phyloP scores from a whole-genome alignment of 2,888 invertebrate species.

The Lithophane ornitopus region DNA sequence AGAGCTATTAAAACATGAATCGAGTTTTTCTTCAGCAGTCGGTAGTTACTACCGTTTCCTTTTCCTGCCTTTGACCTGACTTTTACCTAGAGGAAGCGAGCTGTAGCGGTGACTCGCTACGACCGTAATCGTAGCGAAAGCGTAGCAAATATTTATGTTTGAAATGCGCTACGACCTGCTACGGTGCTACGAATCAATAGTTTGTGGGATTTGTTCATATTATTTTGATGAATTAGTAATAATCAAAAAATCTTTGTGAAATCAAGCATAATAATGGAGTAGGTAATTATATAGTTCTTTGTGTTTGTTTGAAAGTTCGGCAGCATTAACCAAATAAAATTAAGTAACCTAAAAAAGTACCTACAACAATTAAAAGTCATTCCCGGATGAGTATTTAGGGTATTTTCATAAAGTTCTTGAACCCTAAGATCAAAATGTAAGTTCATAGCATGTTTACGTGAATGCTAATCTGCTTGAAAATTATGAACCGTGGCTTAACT shows the following conservation, averaged over 20 bases:
- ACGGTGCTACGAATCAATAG: slow-evolving; percentile 47
- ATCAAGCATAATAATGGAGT: not conserved
- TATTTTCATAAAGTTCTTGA: slow-evolving; percentile 27
- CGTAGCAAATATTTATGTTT: slow-evolving; percentile 68
- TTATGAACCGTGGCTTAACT: slow-evolving; percentile 56
- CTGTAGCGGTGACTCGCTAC: slow-evolving; percentile 58
- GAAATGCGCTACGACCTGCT: slow-evolving; percentile 59
- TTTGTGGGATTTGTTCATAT: not conserved
- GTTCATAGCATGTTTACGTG: slow-evolving; percentile 55
- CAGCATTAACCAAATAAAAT: not conserved
- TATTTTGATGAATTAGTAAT: not conserved
- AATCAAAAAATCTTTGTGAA: not conserved
- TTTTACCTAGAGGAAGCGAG: slow-evolving; percentile 61
- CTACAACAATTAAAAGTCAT: not conserved
- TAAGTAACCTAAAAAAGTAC: not conserved
- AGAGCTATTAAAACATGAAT: slow-evolving; percentile 60
- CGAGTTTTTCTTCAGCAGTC: slow-evolving; percentile 59
- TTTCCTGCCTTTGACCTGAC: slow-evolving; percentile 72
- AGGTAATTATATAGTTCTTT: not conserved
- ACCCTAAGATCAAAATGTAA: slow-evolving; percentile 31
- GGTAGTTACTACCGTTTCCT: slow-evolving; percentile 64
- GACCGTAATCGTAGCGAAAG: slow-evolving; percentile 59
- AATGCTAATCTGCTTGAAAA: slow-evolving; percentile 50
- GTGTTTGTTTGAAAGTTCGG: not conserved
- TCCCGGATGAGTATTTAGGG: slow-evolving; percentile 21